A percentile compares a stretch with the other conserved stretches of the same genome.
phyloP scores from a whole-genome alignment of 2,797 vertebrate species.

The Parauchenoglanis ngamensis region DNA sequence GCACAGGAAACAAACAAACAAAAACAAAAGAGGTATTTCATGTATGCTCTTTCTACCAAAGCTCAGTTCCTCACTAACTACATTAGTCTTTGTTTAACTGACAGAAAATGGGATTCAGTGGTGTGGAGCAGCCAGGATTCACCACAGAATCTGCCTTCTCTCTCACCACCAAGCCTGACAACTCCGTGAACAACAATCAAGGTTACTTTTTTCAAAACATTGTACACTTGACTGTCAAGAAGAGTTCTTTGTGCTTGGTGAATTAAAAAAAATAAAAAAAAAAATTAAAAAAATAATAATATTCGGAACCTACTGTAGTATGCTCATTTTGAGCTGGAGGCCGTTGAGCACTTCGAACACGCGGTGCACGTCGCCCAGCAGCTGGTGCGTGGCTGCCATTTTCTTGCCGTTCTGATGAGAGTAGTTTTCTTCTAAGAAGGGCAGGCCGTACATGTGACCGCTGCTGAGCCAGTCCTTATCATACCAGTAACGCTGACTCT shows the following conservation, averaged over 20 bases:
- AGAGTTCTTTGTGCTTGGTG: background rate
- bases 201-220: background rate
- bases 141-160: background rate
- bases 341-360: constrained; percentile 89
- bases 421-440: constrained; percentile 92
- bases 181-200: background rate
- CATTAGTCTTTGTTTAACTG: background rate
- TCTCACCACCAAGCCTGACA: background rate
- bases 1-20: background rate
- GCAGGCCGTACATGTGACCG: constrained; percentile 92
- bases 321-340: constrained; percentile 93
- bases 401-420: constrained; percentile 91
- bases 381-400: constrained; percentile 87
- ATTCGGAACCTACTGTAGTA: constrained; percentile 82
- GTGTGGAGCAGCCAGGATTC: background rate
- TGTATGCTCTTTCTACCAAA: background rate
- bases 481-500: constrained; percentile 86
- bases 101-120: background rate
- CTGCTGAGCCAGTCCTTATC: constrained; percentile 89
- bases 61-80: background rate
- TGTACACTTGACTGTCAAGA: background rate
- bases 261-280: background rate
- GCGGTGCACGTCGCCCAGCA: constrained; percentile 86
- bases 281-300: background rate
- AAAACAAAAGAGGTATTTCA: background rate